A percentile compares a stretch with the other conserved stretches of the same genome.
Conservation (phyloP, 2,113 vertebrate genomes). For the Ailurus styani region DNA sequence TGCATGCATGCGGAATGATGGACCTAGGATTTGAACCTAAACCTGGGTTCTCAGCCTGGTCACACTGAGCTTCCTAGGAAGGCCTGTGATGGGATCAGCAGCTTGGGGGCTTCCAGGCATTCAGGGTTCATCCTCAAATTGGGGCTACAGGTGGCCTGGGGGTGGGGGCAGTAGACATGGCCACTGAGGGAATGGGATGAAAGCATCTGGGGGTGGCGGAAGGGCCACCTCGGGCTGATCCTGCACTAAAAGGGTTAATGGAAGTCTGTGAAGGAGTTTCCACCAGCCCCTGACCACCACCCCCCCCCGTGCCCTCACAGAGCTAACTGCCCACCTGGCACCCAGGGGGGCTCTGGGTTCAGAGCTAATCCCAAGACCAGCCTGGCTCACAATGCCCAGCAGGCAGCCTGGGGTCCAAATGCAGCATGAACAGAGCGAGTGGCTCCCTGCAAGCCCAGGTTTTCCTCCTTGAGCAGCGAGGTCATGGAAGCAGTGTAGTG, state of each 20-base stretch:
- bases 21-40: not conserved
- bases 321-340: not conserved
- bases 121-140: not conserved
- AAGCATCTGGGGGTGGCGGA: not conserved
- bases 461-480: not conserved
- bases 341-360: not conserved
- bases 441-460: not conserved
- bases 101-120: not conserved
- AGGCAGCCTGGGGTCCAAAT: not conserved
- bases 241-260: not conserved
- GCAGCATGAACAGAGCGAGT: not conserved
- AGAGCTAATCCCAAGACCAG: not conserved
- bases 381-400: not conserved
- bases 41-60: not conserved
- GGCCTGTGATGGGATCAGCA: not conserved
- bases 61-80: not conserved
- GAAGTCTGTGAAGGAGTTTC: not conserved
- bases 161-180: not conserved
- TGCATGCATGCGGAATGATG: not conserved
- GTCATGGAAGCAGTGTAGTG: not conserved
- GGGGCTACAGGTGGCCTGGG: not conserved
- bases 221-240: not conserved
- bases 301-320: not conserved
- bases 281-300: fast-evolving
- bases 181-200: not conserved